A percentile compares a stretch with the other conserved stretches of the same genome.
Conservation (phyloP, 2,113 vertebrate species). For the Tinamus guttatus region DNA sequence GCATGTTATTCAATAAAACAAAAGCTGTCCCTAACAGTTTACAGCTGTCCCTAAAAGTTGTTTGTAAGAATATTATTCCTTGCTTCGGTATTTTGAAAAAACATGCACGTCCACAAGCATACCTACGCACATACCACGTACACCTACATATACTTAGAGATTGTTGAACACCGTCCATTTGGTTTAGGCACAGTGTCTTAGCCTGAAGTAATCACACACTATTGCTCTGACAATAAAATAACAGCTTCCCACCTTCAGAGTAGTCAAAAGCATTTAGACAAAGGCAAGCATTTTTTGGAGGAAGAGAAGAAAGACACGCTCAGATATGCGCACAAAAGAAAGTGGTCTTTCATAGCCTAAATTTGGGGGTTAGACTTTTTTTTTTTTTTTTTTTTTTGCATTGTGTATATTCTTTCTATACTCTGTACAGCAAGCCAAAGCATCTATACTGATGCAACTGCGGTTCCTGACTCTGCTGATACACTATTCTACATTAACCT, state of each 20-base stretch:
- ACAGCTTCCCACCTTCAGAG: neutral
- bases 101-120: neutral
- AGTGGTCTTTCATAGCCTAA: neutral
- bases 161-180: neutral
- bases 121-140: neutral
- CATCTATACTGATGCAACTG: neutral
- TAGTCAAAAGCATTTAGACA: neutral
- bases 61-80: neutral
- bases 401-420: neutral
- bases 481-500: neutral
- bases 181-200: neutral
- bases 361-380: neutral
- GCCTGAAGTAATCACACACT: neutral
- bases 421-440: neutral
- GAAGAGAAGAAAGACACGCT: neutral
- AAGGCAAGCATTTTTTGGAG: neutral
- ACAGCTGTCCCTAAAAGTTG: neutral
- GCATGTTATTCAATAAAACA: neutral
- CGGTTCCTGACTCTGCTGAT: neutral
- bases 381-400: neutral
- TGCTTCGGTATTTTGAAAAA: neutral
- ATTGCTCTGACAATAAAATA: neutral
- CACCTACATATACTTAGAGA: neutral
- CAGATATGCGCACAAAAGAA: rapidly evolving
- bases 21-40: neutral